Evolutionary conservation across 2,888 invertebrate genomes (phyloP).

Genomic region (Agonopterix subpropinquella): DNA sequence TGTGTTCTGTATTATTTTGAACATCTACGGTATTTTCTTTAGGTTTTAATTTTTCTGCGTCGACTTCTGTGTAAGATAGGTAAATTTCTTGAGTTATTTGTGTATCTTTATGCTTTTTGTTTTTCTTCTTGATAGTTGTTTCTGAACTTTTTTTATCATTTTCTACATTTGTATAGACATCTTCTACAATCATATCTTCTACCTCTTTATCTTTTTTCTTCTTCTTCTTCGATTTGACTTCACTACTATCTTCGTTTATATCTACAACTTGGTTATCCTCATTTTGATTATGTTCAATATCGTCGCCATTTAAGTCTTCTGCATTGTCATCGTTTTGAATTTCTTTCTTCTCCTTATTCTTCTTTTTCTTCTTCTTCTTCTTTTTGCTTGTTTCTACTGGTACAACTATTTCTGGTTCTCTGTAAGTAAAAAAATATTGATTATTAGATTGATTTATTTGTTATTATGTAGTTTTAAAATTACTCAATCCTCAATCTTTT

Average conservation of each 20-base stretch:
- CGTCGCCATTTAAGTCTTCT: slow-evolving; percentile 6
- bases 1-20: not conserved
- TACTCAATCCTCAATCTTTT: no score
- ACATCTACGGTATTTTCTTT: not conserved
- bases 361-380: slow-evolving; percentile 59
- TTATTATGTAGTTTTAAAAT: no score
- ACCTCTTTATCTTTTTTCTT: not conserved
- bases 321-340: not conserved
- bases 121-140: not conserved
- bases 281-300: slow-evolving; percentile 13
- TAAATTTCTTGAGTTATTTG: not conserved
- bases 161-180: slow-evolving; percentile 2
- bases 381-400: slow-evolving; percentile 45
- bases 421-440: slow-evolving; percentile 21
- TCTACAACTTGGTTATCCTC: not conserved
- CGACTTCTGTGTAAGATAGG: not conserved
- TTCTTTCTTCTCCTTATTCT: slow-evolving; percentile 22
- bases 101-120: not conserved
- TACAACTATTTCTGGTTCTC: slow-evolving; percentile 52
- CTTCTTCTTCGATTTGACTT: slow-evolving; percentile 1
- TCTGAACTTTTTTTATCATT: slow-evolving; percentile 1
- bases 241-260: not conserved
- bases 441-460: not conserved
- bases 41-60: not conserved
- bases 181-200: slow-evolving; percentile 5